phyloP scores from a whole-genome alignment of 2,113 vertebrate species.

The Turnix velox region DNA sequence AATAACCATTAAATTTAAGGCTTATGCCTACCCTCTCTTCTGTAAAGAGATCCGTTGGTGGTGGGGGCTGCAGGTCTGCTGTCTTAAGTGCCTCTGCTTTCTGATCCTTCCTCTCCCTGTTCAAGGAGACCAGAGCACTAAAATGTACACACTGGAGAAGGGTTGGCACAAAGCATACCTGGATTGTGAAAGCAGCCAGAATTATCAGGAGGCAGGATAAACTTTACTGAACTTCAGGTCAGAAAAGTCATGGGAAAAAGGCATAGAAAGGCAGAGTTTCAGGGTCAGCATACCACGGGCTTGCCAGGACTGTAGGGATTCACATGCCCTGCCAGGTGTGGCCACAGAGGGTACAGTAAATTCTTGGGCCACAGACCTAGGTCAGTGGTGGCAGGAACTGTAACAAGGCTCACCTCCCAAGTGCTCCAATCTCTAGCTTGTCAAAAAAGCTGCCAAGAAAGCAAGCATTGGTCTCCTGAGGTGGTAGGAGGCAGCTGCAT shows the following conservation, averaged over 20 bases:
- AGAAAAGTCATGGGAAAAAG: neutral
- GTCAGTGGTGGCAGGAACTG: neutral
- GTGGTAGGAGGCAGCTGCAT: neutral
- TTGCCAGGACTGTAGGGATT: neutral
- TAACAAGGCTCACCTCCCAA: neutral
- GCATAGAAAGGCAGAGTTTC: neutral
- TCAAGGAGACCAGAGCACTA: neutral
- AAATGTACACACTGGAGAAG: neutral
- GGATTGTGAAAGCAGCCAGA: neutral
- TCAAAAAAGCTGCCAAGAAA: neutral
- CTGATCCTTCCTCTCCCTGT: neutral
- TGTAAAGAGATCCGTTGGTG: neutral
- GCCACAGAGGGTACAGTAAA: neutral
- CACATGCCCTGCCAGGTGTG: accelerated
- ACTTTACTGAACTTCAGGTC: neutral
- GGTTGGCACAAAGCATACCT: neutral
- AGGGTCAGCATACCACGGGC: neutral
- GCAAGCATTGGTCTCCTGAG: neutral
- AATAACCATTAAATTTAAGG: neutral
- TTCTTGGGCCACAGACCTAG: neutral
- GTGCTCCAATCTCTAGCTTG: neutral
- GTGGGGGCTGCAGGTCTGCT: neutral
- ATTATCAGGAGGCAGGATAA: neutral
- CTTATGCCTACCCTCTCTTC: neutral
- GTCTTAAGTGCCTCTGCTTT: neutral